A percentile compares a stretch with the other conserved stretches of the same genome.
These are phyloP conservation scores for Promerops cafer DNA, from an alignment of 2,113 vertebrate species.

Conservation along the genomic window DNA sequence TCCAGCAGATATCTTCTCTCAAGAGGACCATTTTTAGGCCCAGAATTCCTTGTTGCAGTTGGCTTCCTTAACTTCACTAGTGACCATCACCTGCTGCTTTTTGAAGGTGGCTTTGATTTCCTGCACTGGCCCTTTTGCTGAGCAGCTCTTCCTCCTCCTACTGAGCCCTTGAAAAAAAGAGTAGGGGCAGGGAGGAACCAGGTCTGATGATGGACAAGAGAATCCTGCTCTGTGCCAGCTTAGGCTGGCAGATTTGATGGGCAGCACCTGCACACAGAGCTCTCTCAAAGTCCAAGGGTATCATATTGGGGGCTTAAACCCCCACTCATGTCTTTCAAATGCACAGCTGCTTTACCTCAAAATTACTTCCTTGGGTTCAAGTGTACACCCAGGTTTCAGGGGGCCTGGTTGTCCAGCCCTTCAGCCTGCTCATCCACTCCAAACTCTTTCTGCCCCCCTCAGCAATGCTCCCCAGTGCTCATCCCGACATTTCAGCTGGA, in stretches of 20 bases:
- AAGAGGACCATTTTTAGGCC: neutral
- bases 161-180: neutral
- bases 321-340: neutral
- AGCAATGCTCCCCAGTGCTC: neutral
- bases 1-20: rapidly evolving
- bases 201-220: neutral
- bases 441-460: neutral
- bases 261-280: neutral
- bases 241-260: neutral
- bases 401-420: neutral
- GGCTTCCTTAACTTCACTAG: neutral
- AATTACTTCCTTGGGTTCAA: neutral
- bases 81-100: neutral
- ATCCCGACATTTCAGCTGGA: neutral
- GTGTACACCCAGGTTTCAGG: neutral
- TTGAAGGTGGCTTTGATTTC: neutral
- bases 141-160: neutral
- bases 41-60: neutral
- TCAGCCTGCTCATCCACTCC: neutral
- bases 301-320: neutral
- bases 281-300: neutral
- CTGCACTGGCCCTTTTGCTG: neutral
- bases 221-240: neutral
- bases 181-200: neutral
- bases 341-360: neutral